Conservation (phyloP, 2,888 invertebrate genomes). For the Macropis europaea region DNA sequence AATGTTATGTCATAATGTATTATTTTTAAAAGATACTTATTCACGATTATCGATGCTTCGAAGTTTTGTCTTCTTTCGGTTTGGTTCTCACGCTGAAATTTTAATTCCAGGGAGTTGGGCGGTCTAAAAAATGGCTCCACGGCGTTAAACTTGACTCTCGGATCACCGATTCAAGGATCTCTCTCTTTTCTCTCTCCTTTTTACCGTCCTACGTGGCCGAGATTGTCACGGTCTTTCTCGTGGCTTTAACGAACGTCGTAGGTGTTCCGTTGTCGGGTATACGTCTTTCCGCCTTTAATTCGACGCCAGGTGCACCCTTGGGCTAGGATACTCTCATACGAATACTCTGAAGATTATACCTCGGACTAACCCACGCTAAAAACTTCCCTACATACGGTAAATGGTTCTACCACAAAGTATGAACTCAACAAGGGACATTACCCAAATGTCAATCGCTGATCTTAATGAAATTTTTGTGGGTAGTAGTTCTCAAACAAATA, state of each 20-base stretch:
- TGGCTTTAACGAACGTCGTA: conserved; percentile 6
- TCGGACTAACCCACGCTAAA: background rate
- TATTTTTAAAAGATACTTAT: no score
- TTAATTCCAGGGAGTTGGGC: conserved; percentile 5
- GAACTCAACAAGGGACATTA: no score
- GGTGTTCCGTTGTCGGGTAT: conserved; percentile 9
- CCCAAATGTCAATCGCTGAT: no score
- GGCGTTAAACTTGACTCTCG: conserved; percentile 42
- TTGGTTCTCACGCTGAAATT: background rate
- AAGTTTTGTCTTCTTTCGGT: background rate
- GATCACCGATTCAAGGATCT: conserved; percentile 3
- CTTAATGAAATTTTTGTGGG: no score
- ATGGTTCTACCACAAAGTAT: no score
- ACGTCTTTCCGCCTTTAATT: conserved; percentile 22
- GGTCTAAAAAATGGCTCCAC: conserved; percentile 19
- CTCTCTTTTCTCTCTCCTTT: conserved; percentile 31
- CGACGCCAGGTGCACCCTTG: conserved; percentile 38
- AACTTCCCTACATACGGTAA: no score
- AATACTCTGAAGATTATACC: background rate
- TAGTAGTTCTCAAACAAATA: no score
- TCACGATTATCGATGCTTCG: background rate
- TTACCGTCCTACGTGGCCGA: conserved; percentile 5
- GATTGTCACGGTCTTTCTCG: conserved; percentile 1
- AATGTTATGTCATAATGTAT: no score
- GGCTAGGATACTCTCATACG: background rate